phyloP scores from a whole-genome alignment of 2,113 vertebrate genomes.

The Stictonetta naevosa region DNA sequence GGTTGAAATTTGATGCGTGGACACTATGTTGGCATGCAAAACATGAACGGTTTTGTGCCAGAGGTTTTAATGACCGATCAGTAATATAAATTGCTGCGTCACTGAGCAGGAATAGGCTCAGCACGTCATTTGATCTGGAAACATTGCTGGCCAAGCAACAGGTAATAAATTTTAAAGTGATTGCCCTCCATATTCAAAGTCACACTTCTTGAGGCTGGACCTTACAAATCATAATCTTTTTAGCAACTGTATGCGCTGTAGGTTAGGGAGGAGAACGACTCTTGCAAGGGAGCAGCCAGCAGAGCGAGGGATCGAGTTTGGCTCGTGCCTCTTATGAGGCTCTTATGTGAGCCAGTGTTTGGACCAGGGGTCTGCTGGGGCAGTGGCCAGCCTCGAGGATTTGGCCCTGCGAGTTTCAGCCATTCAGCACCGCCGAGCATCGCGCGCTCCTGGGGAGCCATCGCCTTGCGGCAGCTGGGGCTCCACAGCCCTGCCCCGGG shows the following conservation, averaged over 20 bases:
- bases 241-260: not conserved
- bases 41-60: not conserved
- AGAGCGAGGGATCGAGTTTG: not conserved
- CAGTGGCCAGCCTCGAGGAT: no score
- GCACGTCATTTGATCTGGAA: conserved; percentile 55
- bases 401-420: not conserved
- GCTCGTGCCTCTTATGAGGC: not conserved
- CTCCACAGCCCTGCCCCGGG: no score
- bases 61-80: conserved; percentile 25
- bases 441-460: not conserved
- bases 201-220: conserved; percentile 21
- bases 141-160: conserved; percentile 56
- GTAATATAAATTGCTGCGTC: conserved; percentile 71
- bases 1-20: conserved; percentile 40
- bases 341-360: no score
- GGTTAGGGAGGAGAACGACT: not conserved
- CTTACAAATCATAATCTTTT: conserved; percentile 35
- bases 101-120: conserved; percentile 61
- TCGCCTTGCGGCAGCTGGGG: no score
- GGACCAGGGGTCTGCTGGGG: not conserved
- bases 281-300: not conserved
- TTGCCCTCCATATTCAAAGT: conserved; percentile 54
- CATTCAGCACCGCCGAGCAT: not conserved
- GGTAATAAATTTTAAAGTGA: conserved; percentile 74
- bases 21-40: conserved; percentile 59